A percentile compares a stretch with the other conserved stretches of the same genome.
phyloP scores from a whole-genome alignment of 1,140 invertebrate genomes.

The Drosophila nasuta region DNA sequence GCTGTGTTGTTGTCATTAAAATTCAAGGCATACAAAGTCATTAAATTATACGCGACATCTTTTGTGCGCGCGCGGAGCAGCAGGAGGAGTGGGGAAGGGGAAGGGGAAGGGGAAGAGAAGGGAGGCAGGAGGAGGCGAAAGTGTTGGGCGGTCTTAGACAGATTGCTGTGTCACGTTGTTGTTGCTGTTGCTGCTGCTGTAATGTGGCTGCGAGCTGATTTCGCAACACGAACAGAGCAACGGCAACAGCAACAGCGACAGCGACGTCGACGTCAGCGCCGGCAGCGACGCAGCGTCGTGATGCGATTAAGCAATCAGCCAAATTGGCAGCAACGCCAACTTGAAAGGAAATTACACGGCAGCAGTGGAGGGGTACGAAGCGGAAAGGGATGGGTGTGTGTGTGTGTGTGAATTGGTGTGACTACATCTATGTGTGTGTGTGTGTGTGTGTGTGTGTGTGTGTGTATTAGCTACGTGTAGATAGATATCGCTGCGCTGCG shows the following conservation, averaged over 20 bases:
- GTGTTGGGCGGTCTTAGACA: conserved; percentile 54
- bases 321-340: conserved; percentile 82
- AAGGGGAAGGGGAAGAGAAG: not conserved
- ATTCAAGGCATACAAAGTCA: conserved; percentile 84
- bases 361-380: not conserved
- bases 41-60: conserved; percentile 83
- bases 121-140: conserved; percentile 24
- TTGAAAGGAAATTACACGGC: conserved; percentile 80
- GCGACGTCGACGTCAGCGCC: not conserved
- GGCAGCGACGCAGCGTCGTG: conserved; percentile 54
- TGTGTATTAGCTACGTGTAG: conserved; percentile 44
- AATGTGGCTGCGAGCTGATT: conserved; percentile 68
- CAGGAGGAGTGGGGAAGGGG: not conserved
- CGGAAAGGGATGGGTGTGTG: not conserved
- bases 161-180: conserved; percentile 27
- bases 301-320: conserved; percentile 82
- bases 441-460: conserved; percentile 3
- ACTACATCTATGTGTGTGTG: not conserved
- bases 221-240: conserved; percentile 40
- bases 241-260: conserved; percentile 12
- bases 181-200: conserved; percentile 28
- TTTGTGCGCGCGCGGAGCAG: conserved; percentile 51
- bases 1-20: conserved; percentile 76
- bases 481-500: conserved; percentile 35
- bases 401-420: not conserved